Percentiles rank a stretch among this genome's conserved stretches.
Evolutionary conservation across 1,140 invertebrate genomes (phyloP).

Genomic region (Tenebrio molitor): DNA sequence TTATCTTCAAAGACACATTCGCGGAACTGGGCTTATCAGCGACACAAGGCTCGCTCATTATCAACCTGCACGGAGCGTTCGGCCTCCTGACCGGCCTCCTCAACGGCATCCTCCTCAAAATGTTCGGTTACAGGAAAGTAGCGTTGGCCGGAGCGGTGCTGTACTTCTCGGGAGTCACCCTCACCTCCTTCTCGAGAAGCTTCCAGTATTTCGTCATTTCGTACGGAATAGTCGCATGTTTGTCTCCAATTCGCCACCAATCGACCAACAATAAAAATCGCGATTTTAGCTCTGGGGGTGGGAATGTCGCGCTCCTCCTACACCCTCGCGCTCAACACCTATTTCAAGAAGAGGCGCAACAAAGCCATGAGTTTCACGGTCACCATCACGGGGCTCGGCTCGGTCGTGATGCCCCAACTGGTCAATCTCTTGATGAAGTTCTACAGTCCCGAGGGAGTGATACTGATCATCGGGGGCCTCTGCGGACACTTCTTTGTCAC

Average conservation of each 20-base stretch:
- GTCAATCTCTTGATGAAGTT: constrained; percentile 62
- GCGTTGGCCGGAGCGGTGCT: constrained; percentile 71
- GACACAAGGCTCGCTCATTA: constrained; percentile 74
- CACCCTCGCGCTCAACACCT: constrained; percentile 67
- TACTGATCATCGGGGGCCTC: constrained; percentile 66
- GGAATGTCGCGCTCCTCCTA: constrained; percentile 74
- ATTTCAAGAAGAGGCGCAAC: constrained; percentile 66
- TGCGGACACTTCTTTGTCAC: constrained; percentile 65
- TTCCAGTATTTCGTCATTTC: constrained; percentile 73
- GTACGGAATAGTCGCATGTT: constrained; percentile 76
- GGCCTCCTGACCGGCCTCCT: constrained; percentile 73
- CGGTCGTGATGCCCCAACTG: constrained; percentile 69
- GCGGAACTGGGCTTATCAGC: constrained; percentile 70
- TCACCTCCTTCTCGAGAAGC: constrained; percentile 71
- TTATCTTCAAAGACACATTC: constrained; percentile 77
- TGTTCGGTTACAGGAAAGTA: constrained; percentile 75
- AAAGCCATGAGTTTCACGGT: constrained; percentile 67
- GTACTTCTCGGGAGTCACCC: constrained; percentile 69
- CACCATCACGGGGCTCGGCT: constrained; percentile 67
- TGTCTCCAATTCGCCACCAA: constrained; percentile 58
- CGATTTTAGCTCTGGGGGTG: constrained; percentile 70
- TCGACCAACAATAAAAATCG: neutral
- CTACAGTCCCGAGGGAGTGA: constrained; percentile 66
- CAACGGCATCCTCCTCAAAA: constrained; percentile 76
- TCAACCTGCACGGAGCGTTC: constrained; percentile 76